These are phyloP conservation scores for Mesorhabditis sp. DNA, from an alignment of 2,888 invertebrate species.

Conservation along the genomic window DNA sequence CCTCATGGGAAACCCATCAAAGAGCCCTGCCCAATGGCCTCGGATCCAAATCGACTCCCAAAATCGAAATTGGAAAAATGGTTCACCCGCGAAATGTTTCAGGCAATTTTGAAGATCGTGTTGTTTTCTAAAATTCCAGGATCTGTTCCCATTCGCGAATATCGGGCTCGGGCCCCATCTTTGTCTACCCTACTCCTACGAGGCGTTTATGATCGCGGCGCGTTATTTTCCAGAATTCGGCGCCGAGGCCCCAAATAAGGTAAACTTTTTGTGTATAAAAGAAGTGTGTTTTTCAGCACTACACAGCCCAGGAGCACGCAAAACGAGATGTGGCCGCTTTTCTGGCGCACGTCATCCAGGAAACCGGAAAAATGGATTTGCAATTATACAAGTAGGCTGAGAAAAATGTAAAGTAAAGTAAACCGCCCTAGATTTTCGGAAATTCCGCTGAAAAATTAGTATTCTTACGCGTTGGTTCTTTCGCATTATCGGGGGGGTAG, in stretches of 20 bases:
- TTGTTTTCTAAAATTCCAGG: conserved; percentile 19
- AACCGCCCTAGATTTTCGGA: too few species aligned
- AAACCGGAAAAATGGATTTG: conserved; percentile 52
- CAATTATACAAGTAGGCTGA: conserved; percentile 34
- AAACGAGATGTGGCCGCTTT: conserved; percentile 48
- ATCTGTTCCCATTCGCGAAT: conserved; percentile 49
- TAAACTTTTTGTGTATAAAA: conserved; percentile 5
- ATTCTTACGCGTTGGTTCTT: too few species aligned
- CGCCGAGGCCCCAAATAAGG: conserved; percentile 34
- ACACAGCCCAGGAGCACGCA: conserved; percentile 36
- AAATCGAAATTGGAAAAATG: conserved; percentile 35
- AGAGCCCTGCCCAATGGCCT: conserved; percentile 26
- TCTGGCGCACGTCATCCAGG: conserved; percentile 51
- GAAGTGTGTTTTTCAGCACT: conserved; percentile 20
- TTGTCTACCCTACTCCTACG: conserved; percentile 51
- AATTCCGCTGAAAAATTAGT: too few species aligned
- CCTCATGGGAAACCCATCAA: conserved; percentile 74
- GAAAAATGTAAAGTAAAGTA: background rate
- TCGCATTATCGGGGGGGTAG: background rate
- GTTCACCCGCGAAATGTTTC: conserved; percentile 38
- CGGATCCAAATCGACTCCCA: conserved; percentile 45
- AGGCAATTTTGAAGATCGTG: background rate
- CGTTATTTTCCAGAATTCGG: conserved; percentile 51
- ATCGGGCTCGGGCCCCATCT: conserved; percentile 47
- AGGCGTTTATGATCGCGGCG: conserved; percentile 46